phyloP scores from a whole-genome alignment of 2,797 vertebrate genomes.

The Dermochelys coriacea region DNA sequence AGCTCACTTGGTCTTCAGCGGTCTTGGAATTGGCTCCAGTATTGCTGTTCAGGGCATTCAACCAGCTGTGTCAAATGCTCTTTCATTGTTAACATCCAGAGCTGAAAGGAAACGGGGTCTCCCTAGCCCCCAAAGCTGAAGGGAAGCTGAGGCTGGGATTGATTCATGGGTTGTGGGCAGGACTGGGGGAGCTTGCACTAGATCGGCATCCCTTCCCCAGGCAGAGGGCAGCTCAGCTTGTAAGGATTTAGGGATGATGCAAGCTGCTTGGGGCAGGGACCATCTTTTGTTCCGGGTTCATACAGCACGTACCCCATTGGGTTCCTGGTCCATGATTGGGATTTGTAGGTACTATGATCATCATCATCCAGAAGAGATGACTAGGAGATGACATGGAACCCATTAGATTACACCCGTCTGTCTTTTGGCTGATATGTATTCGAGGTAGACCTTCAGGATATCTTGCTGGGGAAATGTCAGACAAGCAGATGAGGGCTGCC shows the following conservation, averaged over 20 bases:
- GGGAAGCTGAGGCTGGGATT: not conserved
- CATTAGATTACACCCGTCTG: not conserved
- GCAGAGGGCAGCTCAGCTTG: rapidly evolving
- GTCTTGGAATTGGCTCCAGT: not conserved
- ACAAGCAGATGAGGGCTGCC: not conserved
- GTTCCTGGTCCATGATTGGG: not conserved
- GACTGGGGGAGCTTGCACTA: not conserved
- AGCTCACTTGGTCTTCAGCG: not conserved
- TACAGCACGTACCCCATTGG: not conserved
- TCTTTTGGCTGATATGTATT: conserved; percentile 21
- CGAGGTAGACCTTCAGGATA: conserved; percentile 36
- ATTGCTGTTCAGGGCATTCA: not conserved
- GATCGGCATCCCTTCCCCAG: not conserved
- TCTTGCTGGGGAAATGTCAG: not conserved
- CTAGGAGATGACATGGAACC: not conserved
- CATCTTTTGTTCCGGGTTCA: not conserved
- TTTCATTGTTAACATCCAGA: not conserved
- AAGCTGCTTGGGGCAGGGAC: not conserved
- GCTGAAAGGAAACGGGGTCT: not conserved
- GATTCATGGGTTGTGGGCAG: not conserved
- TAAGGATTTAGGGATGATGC: not conserved
- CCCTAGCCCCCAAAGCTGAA: not conserved
- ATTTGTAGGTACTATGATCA: not conserved
- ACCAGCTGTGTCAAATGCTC: not conserved
- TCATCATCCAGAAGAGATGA: conserved; percentile 17